phyloP scores from a whole-genome alignment of 2,888 invertebrate genomes.

The Teinopalpus imperialis region DNA sequence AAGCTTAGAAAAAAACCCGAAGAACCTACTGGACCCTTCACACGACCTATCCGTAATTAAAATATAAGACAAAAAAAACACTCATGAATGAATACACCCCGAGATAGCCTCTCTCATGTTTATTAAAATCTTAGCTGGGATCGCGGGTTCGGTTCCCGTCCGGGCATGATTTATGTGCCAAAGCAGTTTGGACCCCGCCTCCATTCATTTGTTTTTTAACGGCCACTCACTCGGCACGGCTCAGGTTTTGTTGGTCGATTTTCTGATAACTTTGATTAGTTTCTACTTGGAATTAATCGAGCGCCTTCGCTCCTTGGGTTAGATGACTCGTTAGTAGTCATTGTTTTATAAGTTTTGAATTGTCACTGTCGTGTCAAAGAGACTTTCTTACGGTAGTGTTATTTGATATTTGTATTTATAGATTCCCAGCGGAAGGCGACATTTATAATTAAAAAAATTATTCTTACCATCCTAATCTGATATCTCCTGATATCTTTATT shows the following conservation, averaged over 20 bases:
- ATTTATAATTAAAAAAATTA: no score
- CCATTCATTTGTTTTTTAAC: slow-evolving; percentile 77
- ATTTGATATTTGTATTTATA: no score
- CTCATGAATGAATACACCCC: slow-evolving; percentile 70
- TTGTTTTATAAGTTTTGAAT: slow-evolving; percentile 28
- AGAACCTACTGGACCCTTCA: slow-evolving; percentile 49
- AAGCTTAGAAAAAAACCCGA: slow-evolving; percentile 8
- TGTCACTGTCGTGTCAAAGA: background rate
- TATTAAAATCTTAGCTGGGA: slow-evolving; percentile 71
- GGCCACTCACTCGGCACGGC: slow-evolving; percentile 34
- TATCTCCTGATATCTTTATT: no score
- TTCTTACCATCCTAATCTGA: no score
- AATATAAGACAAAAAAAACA: slow-evolving; percentile 51
- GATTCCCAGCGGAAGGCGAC: no score
- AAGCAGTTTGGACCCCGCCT: slow-evolving; percentile 61
- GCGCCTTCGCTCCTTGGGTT: slow-evolving; percentile 35
- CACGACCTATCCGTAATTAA: slow-evolving; percentile 72
- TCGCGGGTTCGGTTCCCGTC: slow-evolving; percentile 60
- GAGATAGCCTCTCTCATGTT: slow-evolving; percentile 69
- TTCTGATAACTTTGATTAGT: slow-evolving; percentile 76
- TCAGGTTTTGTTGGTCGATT: slow-evolving; percentile 58
- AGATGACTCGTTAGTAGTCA: slow-evolving; percentile 34
- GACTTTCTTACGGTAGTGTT: no score
- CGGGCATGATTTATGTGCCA: slow-evolving; percentile 67
- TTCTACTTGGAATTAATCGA: slow-evolving; percentile 71